These are phyloP conservation scores for Eilema depressum DNA, from an alignment of 2,888 invertebrate species.

Conservation along the genomic window DNA sequence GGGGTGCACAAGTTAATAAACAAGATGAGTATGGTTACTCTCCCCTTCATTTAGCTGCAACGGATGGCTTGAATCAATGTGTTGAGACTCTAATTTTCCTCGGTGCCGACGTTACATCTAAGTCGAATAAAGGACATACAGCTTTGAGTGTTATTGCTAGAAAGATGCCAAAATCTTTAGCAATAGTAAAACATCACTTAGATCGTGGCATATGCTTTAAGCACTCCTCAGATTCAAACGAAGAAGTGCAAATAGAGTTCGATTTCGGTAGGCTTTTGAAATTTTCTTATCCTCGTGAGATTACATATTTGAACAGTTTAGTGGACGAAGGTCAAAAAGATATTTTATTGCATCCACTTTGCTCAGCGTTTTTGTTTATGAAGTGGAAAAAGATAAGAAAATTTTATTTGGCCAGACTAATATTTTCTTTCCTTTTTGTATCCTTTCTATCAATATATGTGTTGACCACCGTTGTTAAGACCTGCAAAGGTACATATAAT, in stretches of 20 bases:
- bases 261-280: conserved; percentile 94
- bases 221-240: conserved; percentile 91
- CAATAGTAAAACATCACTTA: conserved; percentile 92
- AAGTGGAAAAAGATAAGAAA: conserved; percentile 97
- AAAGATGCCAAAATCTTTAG: conserved; percentile 94
- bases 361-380: conserved; percentile 94
- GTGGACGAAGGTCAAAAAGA: conserved; percentile 96
- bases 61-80: conserved; percentile 94
- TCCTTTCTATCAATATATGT: conserved; percentile 93
- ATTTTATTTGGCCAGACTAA: conserved; percentile 93
- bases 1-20: conserved; percentile 93
- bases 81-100: conserved; percentile 94
- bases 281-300: conserved; percentile 94
- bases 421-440: conserved; percentile 93
- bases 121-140: conserved; percentile 94
- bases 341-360: conserved; percentile 94
- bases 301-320: conserved; percentile 94
- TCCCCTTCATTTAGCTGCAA: conserved; percentile 93
- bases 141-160: conserved; percentile 94
- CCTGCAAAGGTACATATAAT: conserved; percentile 85
- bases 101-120: conserved; percentile 95
- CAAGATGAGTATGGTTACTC: conserved; percentile 95
- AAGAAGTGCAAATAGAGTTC: conserved; percentile 93
- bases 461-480: conserved; percentile 92
- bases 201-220: conserved; percentile 92